A percentile compares a stretch with the other conserved stretches of the same genome.
These are phyloP conservation scores for Lichenostomus cassidix DNA, from an alignment of 2,113 vertebrate species.

Conservation along the genomic window DNA sequence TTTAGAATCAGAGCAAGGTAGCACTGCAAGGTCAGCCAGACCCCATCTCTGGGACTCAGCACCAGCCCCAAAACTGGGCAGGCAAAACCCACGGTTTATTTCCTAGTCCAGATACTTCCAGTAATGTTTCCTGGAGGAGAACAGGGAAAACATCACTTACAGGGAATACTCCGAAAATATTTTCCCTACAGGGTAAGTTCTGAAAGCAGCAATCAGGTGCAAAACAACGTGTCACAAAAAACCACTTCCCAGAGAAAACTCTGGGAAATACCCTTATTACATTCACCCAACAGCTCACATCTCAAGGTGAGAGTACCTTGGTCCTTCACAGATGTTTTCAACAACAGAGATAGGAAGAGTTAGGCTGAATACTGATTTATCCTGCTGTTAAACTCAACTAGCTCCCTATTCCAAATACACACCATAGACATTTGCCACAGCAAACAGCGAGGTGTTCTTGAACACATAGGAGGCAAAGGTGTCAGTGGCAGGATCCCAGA, in stretches of 20 bases:
- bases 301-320: background rate
- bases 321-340: background rate
- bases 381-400: background rate
- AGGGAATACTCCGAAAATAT: background rate
- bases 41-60: background rate
- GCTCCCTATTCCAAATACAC: slow-evolving; percentile 84
- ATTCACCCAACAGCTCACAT: background rate
- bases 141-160: background rate
- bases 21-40: background rate
- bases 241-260: background rate
- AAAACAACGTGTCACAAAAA: background rate
- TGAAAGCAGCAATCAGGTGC: background rate
- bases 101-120: background rate
- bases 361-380: background rate
- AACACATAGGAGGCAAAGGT: slow-evolving; percentile 79
- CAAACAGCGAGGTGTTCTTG: slow-evolving; percentile 86
- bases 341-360: background rate
- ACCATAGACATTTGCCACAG: slow-evolving; percentile 82
- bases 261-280: background rate
- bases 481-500: slow-evolving; percentile 85
- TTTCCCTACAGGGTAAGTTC: background rate
- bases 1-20: background rate
- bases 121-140: background rate
- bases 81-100: background rate
- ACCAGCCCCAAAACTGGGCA: background rate